Conservation (phyloP, 2,888 invertebrate genomes). For the Octodonta nipae region DNA sequence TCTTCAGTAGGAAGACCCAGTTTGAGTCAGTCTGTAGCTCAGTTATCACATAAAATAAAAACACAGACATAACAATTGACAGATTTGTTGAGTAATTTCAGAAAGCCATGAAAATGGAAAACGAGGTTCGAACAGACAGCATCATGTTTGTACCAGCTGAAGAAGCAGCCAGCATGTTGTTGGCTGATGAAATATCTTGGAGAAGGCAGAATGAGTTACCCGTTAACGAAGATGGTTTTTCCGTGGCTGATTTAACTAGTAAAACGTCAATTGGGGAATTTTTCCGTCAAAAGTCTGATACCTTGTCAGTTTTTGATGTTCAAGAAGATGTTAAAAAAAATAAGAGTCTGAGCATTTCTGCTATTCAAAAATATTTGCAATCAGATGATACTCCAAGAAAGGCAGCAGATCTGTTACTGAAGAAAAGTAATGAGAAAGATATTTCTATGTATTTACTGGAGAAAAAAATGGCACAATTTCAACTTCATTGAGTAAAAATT, state of each 20-base stretch:
- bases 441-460: neutral
- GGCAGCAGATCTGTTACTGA: constrained; percentile 13
- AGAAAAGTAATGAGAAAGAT: constrained; percentile 4
- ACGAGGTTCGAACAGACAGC: constrained; percentile 8
- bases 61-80: neutral
- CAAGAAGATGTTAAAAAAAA: too few species aligned
- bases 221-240: constrained; percentile 12
- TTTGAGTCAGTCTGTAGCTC: neutral
- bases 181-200: constrained; percentile 36
- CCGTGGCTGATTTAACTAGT: constrained; percentile 5
- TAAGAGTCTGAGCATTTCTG: constrained; percentile 22
- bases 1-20: too few species aligned
- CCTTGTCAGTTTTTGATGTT: constrained; percentile 29
- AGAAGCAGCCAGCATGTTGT: constrained; percentile 30
- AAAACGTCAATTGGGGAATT: constrained; percentile 35
- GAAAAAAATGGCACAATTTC: too few species aligned
- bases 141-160: constrained; percentile 27
- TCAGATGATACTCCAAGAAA: constrained; percentile 17
- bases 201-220: constrained; percentile 26
- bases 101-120: too few species aligned
- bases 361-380: constrained; percentile 18
- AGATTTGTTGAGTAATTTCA: neutral
- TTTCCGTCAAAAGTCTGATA: constrained; percentile 35
- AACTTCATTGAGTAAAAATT: constrained; percentile 19
- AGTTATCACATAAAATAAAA: neutral